Base-by-base conservation (phyloP, 2,797 vertebrate species). In the Enteromius viviparus region DNA sequence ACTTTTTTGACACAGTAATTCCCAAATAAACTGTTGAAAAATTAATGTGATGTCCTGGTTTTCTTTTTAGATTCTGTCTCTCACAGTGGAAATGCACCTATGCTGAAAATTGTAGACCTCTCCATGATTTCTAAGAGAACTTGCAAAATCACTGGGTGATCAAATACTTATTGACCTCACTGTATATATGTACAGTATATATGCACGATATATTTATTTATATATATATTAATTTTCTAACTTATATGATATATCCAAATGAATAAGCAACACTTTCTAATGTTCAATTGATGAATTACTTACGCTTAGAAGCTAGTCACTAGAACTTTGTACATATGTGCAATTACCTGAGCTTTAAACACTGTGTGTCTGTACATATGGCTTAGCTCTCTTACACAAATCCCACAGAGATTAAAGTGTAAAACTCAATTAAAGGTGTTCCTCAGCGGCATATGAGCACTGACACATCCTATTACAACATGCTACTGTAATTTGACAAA, bases 331-430 rank as follows among this genome's bases (percentile, higher is more conserved):
- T 42, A 26, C 49, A 55, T 42, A 40, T 3, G 37, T 9, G 37
- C 8, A 26, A 55, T 55, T 55, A 55, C 32, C 32, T 42, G 32
- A 79, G 49, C 34, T 58, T 14, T 60, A 70, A 80, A 70, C 34
- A 15, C 17, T 58, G 51, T 8, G 34, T 12, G 14, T 47, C 80
- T 51, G 42, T 81, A 32, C 69, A 72, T 32, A 47, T 6, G 26
- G 29, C 11, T 12, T 45, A 70, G 34, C 65, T 70, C 34, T 80
- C 15, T 70, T 49, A 72, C 69, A 81, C 19, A 47, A 64, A 26
- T 49, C 7, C 80, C 58, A 65, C 26, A 6, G 80, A 74, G 80
- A 64, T 64, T 37, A 49, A 74, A 32, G 80, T 81, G 80, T 62
- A 64, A n/a, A 62, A 47, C 69, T 62, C 68, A 32, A 26, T 34